These are phyloP conservation scores for Pachydiplax longipennis DNA, from an alignment of 2,888 invertebrate genomes.

Conservation along the genomic window DNA sequence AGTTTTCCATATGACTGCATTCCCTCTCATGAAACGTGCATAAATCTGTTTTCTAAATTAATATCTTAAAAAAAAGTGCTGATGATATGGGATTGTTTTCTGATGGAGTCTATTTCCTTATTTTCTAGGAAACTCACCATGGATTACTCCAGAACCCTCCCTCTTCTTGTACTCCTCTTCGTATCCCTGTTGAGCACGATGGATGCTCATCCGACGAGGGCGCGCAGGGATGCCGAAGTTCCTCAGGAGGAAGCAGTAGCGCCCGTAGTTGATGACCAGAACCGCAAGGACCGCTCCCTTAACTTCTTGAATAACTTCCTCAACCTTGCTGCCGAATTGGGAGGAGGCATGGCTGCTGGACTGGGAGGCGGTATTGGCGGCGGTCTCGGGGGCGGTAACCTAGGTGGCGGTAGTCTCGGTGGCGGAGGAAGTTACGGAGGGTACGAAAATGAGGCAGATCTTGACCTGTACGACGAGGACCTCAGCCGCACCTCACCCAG, in stretches of 20 bases:
- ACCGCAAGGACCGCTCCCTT: constrained; percentile 4
- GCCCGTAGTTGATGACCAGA: not conserved
- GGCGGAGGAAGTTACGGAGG: not conserved
- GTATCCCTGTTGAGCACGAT: not conserved
- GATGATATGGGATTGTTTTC: too few relatives aligned
- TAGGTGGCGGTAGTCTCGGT: not conserved
- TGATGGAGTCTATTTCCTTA: not conserved
- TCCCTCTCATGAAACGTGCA: too few relatives aligned
- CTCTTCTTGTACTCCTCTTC: not conserved
- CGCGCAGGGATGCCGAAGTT: not conserved
- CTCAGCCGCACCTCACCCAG: not conserved
- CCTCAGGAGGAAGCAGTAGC: not conserved
- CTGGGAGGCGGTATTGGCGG: not conserved
- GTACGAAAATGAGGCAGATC: constrained; percentile 9
- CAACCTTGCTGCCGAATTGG: constrained; percentile 9
- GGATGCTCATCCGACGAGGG: not conserved
- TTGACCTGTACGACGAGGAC: constrained; percentile 17
- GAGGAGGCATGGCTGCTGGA: not conserved
- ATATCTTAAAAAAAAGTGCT: too few relatives aligned
- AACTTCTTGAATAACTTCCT: constrained; percentile 25
- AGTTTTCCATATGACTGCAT: too few relatives aligned
- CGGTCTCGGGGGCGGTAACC: not conserved
- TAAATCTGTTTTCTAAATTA: too few relatives aligned
- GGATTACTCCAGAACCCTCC: not conserved
- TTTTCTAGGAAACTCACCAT: not conserved